These are phyloP conservation scores for Magallana gigas DNA, from an alignment of 1,140 invertebrate species.

Conservation along the genomic window DNA sequence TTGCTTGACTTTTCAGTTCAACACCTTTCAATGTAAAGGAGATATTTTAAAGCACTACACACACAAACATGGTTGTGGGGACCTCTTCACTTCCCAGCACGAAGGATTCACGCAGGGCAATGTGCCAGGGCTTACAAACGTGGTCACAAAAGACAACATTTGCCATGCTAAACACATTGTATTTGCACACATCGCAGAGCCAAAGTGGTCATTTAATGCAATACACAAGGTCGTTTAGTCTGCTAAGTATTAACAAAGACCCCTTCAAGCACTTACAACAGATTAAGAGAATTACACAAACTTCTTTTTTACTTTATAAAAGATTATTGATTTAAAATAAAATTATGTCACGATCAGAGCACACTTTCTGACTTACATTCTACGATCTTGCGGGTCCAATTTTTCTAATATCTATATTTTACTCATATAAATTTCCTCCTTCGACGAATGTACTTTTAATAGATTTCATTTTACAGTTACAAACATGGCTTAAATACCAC, in stretches of 20 bases:
- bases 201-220: slow-evolving; percentile 14
- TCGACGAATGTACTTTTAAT: no score
- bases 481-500: neutral
- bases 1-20: neutral
- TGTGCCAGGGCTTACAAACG: neutral
- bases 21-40: neutral
- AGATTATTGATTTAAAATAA: no score
- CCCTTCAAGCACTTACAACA: neutral
- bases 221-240: slow-evolving; percentile 15
- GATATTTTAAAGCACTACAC: slow-evolving; percentile 25
- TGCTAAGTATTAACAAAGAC: neutral
- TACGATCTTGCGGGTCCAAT: no score
- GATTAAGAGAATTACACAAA: slow-evolving; percentile 23
- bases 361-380: no score
- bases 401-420: no score
- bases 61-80: neutral
- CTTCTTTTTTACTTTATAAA: neutral
- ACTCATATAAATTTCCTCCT: no score
- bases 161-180: neutral
- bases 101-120: slow-evolving; percentile 1
- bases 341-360: no score
- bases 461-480: no score
- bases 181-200: neutral
- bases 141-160: slow-evolving; percentile 33
- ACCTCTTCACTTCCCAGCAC: slow-evolving; percentile 18